phyloP scores from a whole-genome alignment of 2,113 vertebrate genomes.

The Megalops atlanticus region DNA sequence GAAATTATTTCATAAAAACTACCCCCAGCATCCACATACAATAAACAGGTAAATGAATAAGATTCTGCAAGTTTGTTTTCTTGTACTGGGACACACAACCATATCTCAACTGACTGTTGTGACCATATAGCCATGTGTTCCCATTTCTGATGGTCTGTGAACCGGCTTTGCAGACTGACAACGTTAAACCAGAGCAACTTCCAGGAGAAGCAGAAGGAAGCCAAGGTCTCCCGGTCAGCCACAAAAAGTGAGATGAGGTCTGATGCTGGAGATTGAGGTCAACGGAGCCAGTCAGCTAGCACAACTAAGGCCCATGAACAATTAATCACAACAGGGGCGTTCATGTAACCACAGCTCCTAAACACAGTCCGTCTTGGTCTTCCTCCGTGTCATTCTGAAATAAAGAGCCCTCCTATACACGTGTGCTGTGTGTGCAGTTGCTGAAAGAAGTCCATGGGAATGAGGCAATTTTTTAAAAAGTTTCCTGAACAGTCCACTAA shows the following conservation, averaged over 20 bases:
- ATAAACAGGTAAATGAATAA: slow-evolving; percentile 10
- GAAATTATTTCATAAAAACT: slow-evolving; percentile 22
- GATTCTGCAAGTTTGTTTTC: too few species aligned
- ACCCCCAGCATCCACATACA: slow-evolving; percentile 4
- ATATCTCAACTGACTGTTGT: not conserved
- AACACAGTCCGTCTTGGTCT: not conserved
- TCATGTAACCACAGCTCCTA: too few species aligned
- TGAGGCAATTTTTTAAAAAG: not conserved
- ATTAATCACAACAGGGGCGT: too few species aligned
- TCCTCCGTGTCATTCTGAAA: not conserved
- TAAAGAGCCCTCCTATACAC: not conserved
- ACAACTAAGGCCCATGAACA: too few species aligned
- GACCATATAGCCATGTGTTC: not conserved
- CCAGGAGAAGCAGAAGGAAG: slow-evolving; percentile 2
- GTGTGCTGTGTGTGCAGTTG: not conserved
- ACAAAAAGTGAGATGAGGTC: slow-evolving; percentile 11
- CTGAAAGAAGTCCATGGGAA: not conserved
- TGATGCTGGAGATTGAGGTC: slow-evolving; percentile 19
- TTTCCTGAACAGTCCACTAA: not conserved
- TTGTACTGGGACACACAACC: not conserved
- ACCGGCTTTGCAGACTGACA: not conserved
- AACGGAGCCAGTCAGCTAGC: slow-evolving; percentile 8
- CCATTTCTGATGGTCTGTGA: not conserved
- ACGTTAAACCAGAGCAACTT: not conserved
- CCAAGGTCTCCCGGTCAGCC: not conserved